These are phyloP conservation scores for Archips xylosteana DNA, from an alignment of 2,888 invertebrate species.

Conservation along the genomic window DNA sequence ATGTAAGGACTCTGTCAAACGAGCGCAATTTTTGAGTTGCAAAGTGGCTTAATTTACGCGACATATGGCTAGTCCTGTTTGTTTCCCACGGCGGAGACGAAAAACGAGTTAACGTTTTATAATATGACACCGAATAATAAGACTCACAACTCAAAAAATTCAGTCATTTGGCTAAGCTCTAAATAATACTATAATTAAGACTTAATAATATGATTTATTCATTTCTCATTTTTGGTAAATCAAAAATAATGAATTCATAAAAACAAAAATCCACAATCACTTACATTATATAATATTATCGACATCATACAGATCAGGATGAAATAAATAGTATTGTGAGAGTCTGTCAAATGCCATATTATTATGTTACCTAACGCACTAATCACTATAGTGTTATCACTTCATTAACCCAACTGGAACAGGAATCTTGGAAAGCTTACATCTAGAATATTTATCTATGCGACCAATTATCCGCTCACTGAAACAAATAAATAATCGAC, in stretches of 20 bases:
- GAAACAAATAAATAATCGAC: slow-evolving; percentile 68
- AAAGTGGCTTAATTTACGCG: no score
- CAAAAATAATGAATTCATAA: slow-evolving; percentile 79
- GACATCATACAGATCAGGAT: slow-evolving; percentile 80
- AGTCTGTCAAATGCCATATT: slow-evolving; percentile 72
- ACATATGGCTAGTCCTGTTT: no score
- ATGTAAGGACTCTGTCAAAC: no score
- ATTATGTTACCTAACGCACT: slow-evolving; percentile 76
- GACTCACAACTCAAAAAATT: no score
- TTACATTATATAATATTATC: slow-evolving; percentile 79
- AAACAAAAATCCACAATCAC: slow-evolving; percentile 77
- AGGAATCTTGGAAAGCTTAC: slow-evolving; percentile 82
- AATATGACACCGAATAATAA: no score
- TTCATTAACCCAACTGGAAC: slow-evolving; percentile 78
- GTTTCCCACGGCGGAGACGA: no score
- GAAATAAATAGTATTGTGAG: slow-evolving; percentile 83
- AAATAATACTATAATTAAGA: slow-evolving; percentile 51
- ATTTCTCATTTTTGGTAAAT: slow-evolving; percentile 84
- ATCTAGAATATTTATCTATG: slow-evolving; percentile 80
- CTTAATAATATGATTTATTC: slow-evolving; percentile 81
- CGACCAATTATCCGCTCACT: slow-evolving; percentile 73
- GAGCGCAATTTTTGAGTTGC: no score
- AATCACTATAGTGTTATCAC: slow-evolving; percentile 81
- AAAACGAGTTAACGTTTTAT: no score
- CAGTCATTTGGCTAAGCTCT: no score